Conservation (phyloP, 2,888 invertebrate genomes). For the Acanthococcus lagerstroemiae region DNA sequence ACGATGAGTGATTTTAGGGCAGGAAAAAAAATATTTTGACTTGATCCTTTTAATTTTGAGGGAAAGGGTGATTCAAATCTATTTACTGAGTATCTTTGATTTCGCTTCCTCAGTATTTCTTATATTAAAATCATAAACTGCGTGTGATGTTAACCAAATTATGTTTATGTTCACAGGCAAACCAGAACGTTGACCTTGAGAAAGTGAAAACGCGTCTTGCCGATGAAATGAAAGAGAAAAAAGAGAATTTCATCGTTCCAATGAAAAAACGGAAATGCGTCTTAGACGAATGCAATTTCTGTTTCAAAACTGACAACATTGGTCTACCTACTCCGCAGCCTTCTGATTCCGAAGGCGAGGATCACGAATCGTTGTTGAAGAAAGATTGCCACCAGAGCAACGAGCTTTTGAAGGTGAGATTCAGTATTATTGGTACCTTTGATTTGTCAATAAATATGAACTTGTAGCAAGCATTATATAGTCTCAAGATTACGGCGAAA, state of each 20-base stretch:
- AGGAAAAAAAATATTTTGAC: background rate
- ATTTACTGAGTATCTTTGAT: background rate
- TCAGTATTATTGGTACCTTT: background rate
- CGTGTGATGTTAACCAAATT: background rate
- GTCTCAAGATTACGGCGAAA: background rate
- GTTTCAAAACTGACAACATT: slow-evolving; percentile 34
- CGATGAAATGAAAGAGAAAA: slow-evolving; percentile 30
- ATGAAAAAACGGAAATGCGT: slow-evolving; percentile 24
- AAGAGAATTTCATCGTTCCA: slow-evolving; percentile 18
- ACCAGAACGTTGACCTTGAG: slow-evolving; percentile 25
- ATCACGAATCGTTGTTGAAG: slow-evolving; percentile 40
- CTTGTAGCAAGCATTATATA: background rate
- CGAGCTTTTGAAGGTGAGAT: background rate
- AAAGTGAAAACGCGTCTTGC: slow-evolving; percentile 23
- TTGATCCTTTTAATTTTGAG: background rate
- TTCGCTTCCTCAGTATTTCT: background rate
- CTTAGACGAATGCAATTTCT: slow-evolving; percentile 14
- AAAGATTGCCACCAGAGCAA: background rate
- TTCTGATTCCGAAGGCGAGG: slow-evolving; percentile 65
- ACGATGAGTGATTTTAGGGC: too few relatives aligned
- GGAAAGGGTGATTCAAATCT: background rate
- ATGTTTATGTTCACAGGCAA: slow-evolving; percentile 26
- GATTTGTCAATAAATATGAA: too few relatives aligned
- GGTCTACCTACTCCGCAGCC: slow-evolving; percentile 67
- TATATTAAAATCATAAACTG: background rate